A percentile compares a stretch with the other conserved stretches of the same genome.
phyloP scores from a whole-genome alignment of 2,113 vertebrate species.

The Xenopus laevis region DNA sequence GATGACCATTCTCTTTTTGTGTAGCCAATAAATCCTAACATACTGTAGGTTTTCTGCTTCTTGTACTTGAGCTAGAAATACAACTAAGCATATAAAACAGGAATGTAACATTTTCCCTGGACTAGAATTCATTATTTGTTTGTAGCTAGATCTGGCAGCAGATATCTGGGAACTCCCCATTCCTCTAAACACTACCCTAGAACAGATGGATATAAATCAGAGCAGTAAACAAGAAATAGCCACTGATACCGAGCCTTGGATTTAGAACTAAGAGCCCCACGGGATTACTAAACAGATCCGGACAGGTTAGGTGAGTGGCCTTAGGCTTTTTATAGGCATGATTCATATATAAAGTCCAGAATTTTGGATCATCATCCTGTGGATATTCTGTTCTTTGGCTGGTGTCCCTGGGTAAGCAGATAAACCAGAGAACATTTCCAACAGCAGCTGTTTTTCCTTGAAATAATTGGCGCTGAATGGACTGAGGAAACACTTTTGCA shows the following conservation, averaged over 20 bases:
- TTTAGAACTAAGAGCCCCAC: slow-evolving; percentile 7
- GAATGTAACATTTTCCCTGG: too few species aligned
- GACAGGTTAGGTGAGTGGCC: background rate
- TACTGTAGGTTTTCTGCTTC: too few species aligned
- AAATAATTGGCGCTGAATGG: too few species aligned
- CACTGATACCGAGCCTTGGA: background rate
- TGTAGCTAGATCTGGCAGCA: slow-evolving; percentile 6
- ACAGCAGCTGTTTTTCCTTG: too few species aligned
- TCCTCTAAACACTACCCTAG: background rate
- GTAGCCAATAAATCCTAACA: too few species aligned
- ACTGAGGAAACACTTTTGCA: too few species aligned
- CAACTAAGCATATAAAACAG: too few species aligned
- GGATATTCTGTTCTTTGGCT: slow-evolving; percentile 31
- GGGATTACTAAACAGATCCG: background rate
- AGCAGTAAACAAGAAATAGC: background rate
- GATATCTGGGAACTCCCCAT: slow-evolving; percentile 13
- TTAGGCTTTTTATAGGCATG: background rate
- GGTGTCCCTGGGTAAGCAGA: background rate
- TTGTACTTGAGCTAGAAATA: too few species aligned
- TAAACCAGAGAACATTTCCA: background rate
- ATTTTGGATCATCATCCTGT: too few species aligned
- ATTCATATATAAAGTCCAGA: too few species aligned
- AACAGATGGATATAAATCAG: slow-evolving; percentile 15
- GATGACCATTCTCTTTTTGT: too few species aligned
- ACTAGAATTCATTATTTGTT: too few species aligned